A percentile compares a stretch with the other conserved stretches of the same genome.
These are phyloP conservation scores for Corythornis cristatus DNA, from an alignment of 2,113 vertebrate species.

Conservation along the genomic window DNA sequence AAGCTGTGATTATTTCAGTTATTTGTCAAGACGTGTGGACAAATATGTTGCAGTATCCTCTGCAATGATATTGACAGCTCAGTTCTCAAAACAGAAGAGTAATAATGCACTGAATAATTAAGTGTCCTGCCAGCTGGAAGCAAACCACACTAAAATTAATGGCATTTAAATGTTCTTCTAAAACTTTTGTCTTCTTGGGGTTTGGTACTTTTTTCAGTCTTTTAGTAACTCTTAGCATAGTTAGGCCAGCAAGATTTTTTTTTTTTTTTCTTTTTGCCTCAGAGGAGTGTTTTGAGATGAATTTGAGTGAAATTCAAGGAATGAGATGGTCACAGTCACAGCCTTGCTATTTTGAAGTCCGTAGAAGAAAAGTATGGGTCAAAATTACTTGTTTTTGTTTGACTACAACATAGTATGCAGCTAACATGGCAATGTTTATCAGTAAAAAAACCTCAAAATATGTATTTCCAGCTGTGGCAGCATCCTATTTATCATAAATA, in stretches of 20 bases:
- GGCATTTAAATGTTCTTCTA: neutral
- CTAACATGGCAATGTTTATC: neutral
- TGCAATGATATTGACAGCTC: conserved; percentile 10
- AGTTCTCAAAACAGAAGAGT: neutral
- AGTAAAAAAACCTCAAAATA: neutral
- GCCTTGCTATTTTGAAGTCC: neutral
- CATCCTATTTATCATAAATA: neutral
- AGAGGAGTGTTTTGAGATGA: neutral
- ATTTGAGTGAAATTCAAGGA: neutral
- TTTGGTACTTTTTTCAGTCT: neutral
- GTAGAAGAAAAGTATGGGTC: neutral
- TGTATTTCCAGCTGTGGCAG: neutral
- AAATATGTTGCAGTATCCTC: conserved; percentile 38
- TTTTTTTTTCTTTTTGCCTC: neutral
- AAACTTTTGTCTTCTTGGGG: neutral
- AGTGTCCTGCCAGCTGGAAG: neutral
- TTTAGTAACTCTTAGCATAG: neutral
- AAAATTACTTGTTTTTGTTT: neutral
- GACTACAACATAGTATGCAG: neutral
- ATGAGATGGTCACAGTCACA: neutral
- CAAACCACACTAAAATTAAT: neutral
- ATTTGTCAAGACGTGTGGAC: conserved; percentile 73
- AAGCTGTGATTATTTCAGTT: conserved; percentile 78
- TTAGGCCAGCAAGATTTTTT: neutral
- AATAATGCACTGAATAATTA: neutral